Conservation (phyloP, 2,888 invertebrate species). For the Agrochola litura region DNA sequence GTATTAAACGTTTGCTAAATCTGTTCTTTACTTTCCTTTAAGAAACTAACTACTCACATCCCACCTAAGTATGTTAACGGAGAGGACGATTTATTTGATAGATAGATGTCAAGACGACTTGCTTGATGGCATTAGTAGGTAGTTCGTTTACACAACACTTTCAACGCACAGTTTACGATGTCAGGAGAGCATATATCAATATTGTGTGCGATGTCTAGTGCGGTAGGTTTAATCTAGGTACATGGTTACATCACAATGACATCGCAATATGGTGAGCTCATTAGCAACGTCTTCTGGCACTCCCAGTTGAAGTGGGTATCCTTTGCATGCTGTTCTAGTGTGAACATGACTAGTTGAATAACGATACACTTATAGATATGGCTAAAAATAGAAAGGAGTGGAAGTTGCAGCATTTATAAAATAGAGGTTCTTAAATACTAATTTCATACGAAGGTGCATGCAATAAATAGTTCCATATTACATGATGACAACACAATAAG, state of each 20-base stretch:
- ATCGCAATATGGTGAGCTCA: slow-evolving; percentile 1
- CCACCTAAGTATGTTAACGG: no score
- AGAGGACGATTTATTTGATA: background rate
- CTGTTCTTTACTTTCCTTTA: slow-evolving; percentile 15
- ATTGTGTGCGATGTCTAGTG: background rate
- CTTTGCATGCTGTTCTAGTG: background rate
- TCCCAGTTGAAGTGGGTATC: background rate
- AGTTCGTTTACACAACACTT: background rate
- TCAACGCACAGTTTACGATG: slow-evolving; percentile 1
- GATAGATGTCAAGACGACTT: background rate
- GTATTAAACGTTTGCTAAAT: slow-evolving; percentile 71
- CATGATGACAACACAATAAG: background rate
- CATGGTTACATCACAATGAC: background rate
- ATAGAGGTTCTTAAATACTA: background rate
- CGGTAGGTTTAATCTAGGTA: background rate
- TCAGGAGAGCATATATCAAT: slow-evolving; percentile 19
- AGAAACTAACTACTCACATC: background rate
- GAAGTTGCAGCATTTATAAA: background rate
- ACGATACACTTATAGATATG: background rate
- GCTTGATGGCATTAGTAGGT: background rate
- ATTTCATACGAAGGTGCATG: background rate
- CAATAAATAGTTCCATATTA: background rate
- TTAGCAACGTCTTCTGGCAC: background rate
- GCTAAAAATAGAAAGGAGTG: background rate
- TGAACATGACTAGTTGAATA: background rate